Evolutionary conservation across 2,797 vertebrate genomes (phyloP).

Genomic region (Brachymystax lenok): DNA sequence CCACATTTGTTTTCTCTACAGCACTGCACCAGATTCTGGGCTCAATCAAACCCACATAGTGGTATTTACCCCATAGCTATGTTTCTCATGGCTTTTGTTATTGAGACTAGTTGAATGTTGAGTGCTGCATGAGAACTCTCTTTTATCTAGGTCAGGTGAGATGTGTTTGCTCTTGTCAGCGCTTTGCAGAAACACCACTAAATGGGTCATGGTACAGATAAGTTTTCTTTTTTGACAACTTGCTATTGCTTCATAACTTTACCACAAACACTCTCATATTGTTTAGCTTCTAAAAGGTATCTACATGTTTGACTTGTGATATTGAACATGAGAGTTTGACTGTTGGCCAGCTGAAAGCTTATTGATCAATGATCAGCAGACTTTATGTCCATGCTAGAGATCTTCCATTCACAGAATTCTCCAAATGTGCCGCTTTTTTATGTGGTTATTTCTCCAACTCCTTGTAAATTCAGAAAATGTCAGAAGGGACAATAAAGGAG

Average conservation of each 20-base stretch:
- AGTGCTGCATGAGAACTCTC: conserved; percentile 22
- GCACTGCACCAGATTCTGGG: background rate
- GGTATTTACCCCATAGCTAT: background rate
- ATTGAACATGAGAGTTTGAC: too few relatives aligned
- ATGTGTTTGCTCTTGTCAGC: background rate
- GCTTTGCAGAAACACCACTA: conserved; percentile 33
- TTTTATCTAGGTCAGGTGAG: conserved; percentile 32
- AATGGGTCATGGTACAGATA: conserved; percentile 53
- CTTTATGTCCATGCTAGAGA: too few relatives aligned
- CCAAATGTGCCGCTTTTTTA: too few relatives aligned
- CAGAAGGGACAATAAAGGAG: background rate
- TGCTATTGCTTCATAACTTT: too few relatives aligned
- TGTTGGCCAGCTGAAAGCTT: too few relatives aligned
- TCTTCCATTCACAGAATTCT: too few relatives aligned
- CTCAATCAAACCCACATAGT: background rate
- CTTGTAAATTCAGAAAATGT: too few relatives aligned
- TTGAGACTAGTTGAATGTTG: background rate
- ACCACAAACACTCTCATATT: conserved; percentile 2
- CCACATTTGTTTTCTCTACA: background rate
- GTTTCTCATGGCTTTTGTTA: background rate
- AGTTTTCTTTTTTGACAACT: too few relatives aligned
- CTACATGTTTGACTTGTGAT: too few relatives aligned
- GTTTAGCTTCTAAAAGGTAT: background rate
- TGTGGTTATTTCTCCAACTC: too few relatives aligned
- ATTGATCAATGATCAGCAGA: too few relatives aligned